Evolutionary conservation across 2,113 vertebrate genomes (phyloP).

Genomic region (Periophthalmus modestus): DNA sequence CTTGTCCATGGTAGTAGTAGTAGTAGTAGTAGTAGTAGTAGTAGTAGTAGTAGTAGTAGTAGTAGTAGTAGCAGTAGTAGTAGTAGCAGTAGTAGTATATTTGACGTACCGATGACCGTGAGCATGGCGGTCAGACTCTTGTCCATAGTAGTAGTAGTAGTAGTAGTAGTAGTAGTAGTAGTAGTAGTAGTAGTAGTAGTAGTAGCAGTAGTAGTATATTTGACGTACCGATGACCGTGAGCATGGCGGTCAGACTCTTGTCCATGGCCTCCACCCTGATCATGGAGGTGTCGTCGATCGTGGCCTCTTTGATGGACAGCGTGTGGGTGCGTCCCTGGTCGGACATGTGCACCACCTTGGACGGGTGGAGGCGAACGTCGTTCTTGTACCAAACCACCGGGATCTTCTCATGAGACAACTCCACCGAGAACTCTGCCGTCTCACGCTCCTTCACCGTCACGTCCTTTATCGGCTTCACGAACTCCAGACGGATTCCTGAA

Average conservation of each 20-base stretch:
- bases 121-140: too few relatives aligned
- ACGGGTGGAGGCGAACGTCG: conserved; percentile 89
- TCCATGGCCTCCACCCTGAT: conserved; percentile 94
- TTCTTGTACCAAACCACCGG: conserved; percentile 94
- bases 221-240: conserved; percentile 82
- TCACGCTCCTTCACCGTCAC: conserved; percentile 96
- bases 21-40: too few relatives aligned
- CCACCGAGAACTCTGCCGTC: conserved; percentile 91
- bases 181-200: too few relatives aligned
- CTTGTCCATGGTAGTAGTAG: too few relatives aligned
- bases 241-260: conserved; percentile 88
- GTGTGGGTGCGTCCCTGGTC: conserved; percentile 87
- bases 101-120: too few relatives aligned
- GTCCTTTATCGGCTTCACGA: conserved; percentile 91
- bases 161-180: too few relatives aligned
- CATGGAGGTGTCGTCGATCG: conserved; percentile 94
- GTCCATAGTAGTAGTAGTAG: too few relatives aligned
- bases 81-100: too few relatives aligned
- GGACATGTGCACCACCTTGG: conserved; percentile 87
- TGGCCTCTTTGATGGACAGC: conserved; percentile 89
- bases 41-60: too few relatives aligned
- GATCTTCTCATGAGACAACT: conserved; percentile 94
- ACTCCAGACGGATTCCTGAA: conserved; percentile 94
- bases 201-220: too few relatives aligned
- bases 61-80: too few relatives aligned